Conservation (phyloP, 2,888 invertebrate genomes). For the Glyphotaelius pellucidus region DNA sequence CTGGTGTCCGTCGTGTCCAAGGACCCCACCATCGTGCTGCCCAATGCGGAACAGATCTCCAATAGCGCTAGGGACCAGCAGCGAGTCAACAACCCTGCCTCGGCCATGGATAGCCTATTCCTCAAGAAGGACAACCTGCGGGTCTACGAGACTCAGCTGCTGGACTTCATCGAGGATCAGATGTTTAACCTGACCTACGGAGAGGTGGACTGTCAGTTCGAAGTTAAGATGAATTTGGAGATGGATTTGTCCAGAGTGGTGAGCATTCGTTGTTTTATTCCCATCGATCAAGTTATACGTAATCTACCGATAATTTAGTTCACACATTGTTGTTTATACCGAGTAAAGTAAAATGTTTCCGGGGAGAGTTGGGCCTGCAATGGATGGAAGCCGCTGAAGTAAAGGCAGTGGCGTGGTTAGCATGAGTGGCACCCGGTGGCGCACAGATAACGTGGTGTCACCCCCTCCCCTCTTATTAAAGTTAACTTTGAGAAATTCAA, state of each 20-base stretch:
- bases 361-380: too few relatives aligned
- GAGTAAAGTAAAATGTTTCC: too few relatives aligned
- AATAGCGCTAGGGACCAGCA: constrained; percentile 58
- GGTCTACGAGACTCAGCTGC: constrained; percentile 70
- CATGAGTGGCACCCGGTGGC: too few relatives aligned
- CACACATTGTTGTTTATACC: too few relatives aligned
- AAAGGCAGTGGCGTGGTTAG: too few relatives aligned
- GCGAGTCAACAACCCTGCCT: constrained; percentile 59
- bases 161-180: constrained; percentile 67
- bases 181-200: constrained; percentile 72
- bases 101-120: constrained; percentile 71
- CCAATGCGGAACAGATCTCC: constrained; percentile 54
- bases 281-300: neutral
- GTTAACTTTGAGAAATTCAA: too few relatives aligned
- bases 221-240: constrained; percentile 68
- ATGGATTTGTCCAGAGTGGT: constrained; percentile 38
- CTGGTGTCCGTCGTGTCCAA: constrained; percentile 75
- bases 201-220: constrained; percentile 73
- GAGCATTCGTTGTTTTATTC: neutral
- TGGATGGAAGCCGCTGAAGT: too few relatives aligned
- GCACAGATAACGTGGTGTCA: too few relatives aligned
- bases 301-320: too few relatives aligned
- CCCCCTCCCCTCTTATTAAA: too few relatives aligned
- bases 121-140: constrained; percentile 73
- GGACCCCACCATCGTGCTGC: constrained; percentile 69